These are phyloP conservation scores for Apteryx mantelli DNA, from an alignment of 2,113 vertebrate genomes.

Conservation along the genomic window DNA sequence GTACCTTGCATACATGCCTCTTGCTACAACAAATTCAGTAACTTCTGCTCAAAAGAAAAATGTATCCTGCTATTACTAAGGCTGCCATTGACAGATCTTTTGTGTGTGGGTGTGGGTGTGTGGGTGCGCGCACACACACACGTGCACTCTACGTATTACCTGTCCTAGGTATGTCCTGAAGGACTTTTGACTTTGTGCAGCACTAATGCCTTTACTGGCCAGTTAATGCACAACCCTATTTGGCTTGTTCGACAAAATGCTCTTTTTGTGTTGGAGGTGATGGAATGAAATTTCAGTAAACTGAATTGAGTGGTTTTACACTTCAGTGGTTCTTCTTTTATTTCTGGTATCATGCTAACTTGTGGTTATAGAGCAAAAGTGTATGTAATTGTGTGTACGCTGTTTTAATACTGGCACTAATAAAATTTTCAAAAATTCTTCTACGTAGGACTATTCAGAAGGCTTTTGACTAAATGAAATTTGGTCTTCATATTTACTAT, in stretches of 20 bases:
- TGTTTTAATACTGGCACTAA: conserved; percentile 25
- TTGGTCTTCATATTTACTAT: conserved; percentile 9
- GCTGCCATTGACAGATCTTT: neutral
- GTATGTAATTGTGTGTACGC: neutral
- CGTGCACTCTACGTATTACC: too few relatives aligned
- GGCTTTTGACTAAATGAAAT: conserved; percentile 23
- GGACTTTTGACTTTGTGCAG: neutral
- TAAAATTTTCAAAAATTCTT: conserved; percentile 7
- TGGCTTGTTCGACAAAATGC: neutral
- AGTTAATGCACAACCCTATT: neutral
- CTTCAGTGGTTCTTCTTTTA: neutral
- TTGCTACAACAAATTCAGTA: neutral
- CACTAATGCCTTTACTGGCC: neutral
- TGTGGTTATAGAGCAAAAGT: neutral
- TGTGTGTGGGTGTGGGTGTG: too few relatives aligned
- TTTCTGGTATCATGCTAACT: neutral
- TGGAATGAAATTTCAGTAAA: neutral
- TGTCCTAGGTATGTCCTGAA: neutral
- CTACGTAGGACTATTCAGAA: neutral
- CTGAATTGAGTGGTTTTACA: neutral
- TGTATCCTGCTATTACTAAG: neutral
- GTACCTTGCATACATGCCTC: neutral
- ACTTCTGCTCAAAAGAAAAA: neutral
- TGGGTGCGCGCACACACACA: too few relatives aligned
- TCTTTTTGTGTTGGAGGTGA: neutral